These are phyloP conservation scores for Leucoptera coffeella DNA, from an alignment of 2,888 invertebrate species.

Conservation along the genomic window DNA sequence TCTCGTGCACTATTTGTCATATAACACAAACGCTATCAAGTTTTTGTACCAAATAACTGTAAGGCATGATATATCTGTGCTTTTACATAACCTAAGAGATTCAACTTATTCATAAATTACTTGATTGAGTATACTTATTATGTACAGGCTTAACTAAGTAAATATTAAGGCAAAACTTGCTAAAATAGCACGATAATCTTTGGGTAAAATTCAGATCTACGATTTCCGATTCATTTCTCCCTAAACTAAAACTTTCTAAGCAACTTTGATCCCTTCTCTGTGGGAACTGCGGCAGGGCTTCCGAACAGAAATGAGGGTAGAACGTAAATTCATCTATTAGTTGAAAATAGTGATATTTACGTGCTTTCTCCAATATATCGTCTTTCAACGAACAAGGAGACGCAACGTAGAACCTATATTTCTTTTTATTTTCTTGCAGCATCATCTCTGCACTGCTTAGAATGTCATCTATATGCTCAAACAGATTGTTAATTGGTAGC, in stretches of 20 bases:
- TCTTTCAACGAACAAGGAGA: slow-evolving; percentile 62
- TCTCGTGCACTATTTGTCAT: no score
- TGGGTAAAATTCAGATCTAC: slow-evolving; percentile 28
- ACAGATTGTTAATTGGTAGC: slow-evolving; percentile 46
- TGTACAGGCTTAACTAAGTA: no score
- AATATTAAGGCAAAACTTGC: background rate
- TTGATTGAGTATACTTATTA: no score
- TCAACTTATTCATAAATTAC: no score
- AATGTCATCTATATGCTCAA: slow-evolving; percentile 49
- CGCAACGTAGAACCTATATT: slow-evolving; percentile 64
- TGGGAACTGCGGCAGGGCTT: slow-evolving; percentile 61
- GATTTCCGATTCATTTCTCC: slow-evolving; percentile 22
- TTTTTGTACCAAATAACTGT: no score
- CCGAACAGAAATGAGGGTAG: slow-evolving; percentile 72
- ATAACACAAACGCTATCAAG: no score
- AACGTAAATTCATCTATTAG: slow-evolving; percentile 51
- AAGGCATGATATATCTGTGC: no score
- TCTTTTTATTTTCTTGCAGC: slow-evolving; percentile 38
- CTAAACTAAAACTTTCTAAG: slow-evolving; percentile 11
- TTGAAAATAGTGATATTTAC: slow-evolving; percentile 30
- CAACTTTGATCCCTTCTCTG: slow-evolving; percentile 22
- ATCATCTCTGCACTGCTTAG: slow-evolving; percentile 54
- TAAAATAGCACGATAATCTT: slow-evolving; percentile 19
- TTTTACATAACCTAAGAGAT: no score
- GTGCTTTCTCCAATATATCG: slow-evolving; percentile 41